A percentile compares a stretch with the other conserved stretches of the same genome.
phyloP scores from a whole-genome alignment of 2,888 invertebrate species.

The Aphrophora alni region DNA sequence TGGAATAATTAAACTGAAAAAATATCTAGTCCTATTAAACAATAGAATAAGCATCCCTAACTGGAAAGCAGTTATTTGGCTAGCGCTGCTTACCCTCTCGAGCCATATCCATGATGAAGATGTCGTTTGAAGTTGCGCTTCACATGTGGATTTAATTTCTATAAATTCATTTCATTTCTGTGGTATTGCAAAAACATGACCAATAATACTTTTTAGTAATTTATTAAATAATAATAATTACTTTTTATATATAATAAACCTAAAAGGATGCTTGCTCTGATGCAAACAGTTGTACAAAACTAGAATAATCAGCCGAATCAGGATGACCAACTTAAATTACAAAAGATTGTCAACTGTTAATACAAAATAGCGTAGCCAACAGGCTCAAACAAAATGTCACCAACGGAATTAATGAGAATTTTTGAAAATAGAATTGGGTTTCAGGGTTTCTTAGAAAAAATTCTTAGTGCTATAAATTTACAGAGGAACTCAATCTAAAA shows the following conservation, averaged over 20 bases:
- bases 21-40: background rate
- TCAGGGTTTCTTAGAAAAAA: too few relatives aligned
- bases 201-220: background rate
- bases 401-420: too few relatives aligned
- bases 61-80: background rate
- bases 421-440: too few relatives aligned
- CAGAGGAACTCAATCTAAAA: too few relatives aligned
- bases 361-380: too few relatives aligned
- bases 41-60: background rate
- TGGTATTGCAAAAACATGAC: background rate
- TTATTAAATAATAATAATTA: background rate
- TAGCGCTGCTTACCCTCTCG: background rate
- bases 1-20: background rate
- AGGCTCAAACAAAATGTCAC: too few relatives aligned
- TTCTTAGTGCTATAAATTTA: too few relatives aligned
- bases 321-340: background rate
- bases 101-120: background rate
- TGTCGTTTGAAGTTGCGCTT: background rate
- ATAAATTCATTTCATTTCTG: background rate
- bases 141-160: background rate
- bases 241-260: background rate
- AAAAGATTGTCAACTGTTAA: too few relatives aligned
- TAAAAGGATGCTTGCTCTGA: background rate
- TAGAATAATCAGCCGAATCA: background rate
- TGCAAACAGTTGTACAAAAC: background rate